A percentile compares a stretch with the other conserved stretches of the same genome.
Conservation (phyloP, 2,888 invertebrate genomes). For the Oligia fasciuncula region DNA sequence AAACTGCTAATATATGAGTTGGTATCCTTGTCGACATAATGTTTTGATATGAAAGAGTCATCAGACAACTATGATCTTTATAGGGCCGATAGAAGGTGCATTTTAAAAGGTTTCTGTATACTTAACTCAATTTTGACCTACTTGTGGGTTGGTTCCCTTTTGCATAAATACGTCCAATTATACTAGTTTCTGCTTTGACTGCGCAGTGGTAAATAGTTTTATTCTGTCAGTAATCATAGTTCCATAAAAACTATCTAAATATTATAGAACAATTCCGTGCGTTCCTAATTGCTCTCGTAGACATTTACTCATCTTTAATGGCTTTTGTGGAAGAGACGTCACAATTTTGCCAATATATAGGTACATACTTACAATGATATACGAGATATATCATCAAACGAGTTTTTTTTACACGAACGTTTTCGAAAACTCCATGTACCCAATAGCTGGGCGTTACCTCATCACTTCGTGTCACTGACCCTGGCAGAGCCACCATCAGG, state of each 20-base stretch:
- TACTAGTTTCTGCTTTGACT: conserved; percentile 13
- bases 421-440: not conserved
- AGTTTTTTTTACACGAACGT: not conserved
- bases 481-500: no score
- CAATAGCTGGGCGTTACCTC: not conserved
- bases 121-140: no score
- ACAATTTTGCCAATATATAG: conserved; percentile 12
- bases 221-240: not conserved
- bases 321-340: not conserved
- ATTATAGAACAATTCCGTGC: conserved; percentile 15
- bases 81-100: no score
- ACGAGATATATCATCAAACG: not conserved
- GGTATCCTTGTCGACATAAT: no score
- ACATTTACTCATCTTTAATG: not conserved
- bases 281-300: conserved; percentile 16
- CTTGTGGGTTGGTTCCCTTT: no score
- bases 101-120: no score
- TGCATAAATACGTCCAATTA: no score
- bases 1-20: no score
- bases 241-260: conserved; percentile 22
- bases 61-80: no score
- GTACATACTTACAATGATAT: not conserved
- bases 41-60: no score
- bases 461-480: no score
- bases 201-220: not conserved